These are phyloP conservation scores for Colletes latitarsis DNA, from an alignment of 1,140 invertebrate genomes.

Conservation along the genomic window DNA sequence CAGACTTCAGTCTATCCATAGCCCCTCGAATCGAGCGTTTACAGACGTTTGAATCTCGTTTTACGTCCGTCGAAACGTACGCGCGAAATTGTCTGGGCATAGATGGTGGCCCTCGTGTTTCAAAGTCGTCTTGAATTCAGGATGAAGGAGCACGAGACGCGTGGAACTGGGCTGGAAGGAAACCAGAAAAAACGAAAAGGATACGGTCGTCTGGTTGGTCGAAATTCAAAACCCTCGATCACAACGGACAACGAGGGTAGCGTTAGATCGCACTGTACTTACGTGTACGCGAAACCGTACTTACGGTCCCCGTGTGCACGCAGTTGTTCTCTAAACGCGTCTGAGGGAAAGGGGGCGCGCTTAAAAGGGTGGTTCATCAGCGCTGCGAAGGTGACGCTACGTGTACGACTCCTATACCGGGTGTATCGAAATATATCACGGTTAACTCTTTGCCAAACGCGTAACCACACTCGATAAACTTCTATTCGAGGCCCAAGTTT, in stretches of 20 bases:
- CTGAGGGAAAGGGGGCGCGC: not conserved
- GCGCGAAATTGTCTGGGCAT: not conserved
- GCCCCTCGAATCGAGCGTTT: not conserved
- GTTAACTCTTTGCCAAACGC: too few relatives aligned
- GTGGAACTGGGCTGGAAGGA: not conserved
- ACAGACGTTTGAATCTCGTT: conserved; percentile 18
- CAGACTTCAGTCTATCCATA: not conserved
- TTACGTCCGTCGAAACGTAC: conserved; percentile 11
- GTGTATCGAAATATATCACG: not conserved
- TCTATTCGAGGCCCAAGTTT: too few relatives aligned
- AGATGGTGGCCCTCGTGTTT: not conserved
- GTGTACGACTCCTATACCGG: not conserved
- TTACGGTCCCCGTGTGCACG: not conserved
- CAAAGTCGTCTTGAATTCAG: conserved; percentile 27
- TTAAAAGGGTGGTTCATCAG: conserved; percentile 38
- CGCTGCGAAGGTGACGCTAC: conserved; percentile 17
- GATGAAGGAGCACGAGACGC: not conserved
- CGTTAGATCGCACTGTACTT: conserved; percentile 32
- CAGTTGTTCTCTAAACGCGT: conserved; percentile 25
- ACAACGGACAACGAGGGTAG: conserved; percentile 14
- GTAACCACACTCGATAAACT: too few relatives aligned
- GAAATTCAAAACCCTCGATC: conserved; percentile 24
- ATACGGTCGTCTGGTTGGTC: conserved; percentile 1
- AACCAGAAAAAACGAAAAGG: not conserved
- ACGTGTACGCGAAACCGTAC: conserved; percentile 23